phyloP scores from a whole-genome alignment of 2,888 invertebrate species.

The Gastracanthus pulcherrimus region DNA sequence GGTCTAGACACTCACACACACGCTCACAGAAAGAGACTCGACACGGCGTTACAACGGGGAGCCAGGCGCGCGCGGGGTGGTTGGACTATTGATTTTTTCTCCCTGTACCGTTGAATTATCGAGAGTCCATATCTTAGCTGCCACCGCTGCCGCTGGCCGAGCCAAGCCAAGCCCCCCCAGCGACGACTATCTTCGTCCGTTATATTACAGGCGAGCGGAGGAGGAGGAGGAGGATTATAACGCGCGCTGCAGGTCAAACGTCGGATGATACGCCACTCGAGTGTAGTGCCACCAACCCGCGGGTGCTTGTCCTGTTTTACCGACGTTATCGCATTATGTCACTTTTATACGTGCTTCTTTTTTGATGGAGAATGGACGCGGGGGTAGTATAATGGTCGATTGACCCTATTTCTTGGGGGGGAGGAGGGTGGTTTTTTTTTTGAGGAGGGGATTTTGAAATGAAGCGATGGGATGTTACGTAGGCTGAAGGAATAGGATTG shows the following conservation, averaged over 20 bases:
- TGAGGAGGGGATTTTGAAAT: too few relatives aligned
- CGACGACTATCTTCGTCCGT: too few relatives aligned
- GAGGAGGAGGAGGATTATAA: too few relatives aligned
- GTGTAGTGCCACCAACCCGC: too few relatives aligned
- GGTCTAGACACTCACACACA: neutral
- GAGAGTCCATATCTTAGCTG: conserved; percentile 65
- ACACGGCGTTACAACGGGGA: too few relatives aligned
- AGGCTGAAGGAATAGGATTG: too few relatives aligned
- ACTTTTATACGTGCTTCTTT: conserved; percentile 21
- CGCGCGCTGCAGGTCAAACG: neutral
- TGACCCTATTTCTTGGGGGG: neutral
- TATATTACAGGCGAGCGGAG: too few relatives aligned
- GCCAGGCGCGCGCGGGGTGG: conserved; percentile 63
- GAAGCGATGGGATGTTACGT: too few relatives aligned
- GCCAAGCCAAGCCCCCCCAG: too few relatives aligned
- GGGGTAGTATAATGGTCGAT: neutral
- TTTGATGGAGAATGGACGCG: neutral
- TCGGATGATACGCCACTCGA: neutral
- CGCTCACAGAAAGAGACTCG: too few relatives aligned
- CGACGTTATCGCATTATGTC: conserved; percentile 26
- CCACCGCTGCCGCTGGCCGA: conserved; percentile 41
- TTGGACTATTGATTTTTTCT: conserved; percentile 74
- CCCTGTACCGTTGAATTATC: conserved; percentile 72
- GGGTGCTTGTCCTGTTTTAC: conserved; percentile 12
- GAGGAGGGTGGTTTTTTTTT: too few relatives aligned